Conservation (phyloP, 2,113 vertebrate genomes). For the Gymnocephalus cernua region DNA sequence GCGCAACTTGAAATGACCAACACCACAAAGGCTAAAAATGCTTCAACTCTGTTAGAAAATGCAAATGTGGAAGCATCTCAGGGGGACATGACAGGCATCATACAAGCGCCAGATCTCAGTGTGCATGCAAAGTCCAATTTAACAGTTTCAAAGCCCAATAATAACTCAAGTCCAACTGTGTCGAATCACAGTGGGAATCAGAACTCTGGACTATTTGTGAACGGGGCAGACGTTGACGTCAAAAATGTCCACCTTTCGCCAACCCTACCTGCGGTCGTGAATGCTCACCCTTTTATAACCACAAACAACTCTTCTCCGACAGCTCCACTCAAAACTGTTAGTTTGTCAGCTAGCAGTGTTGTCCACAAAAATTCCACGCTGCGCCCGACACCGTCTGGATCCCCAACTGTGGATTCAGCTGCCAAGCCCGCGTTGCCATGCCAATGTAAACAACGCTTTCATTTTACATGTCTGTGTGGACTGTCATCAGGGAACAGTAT, state of each 20-base stretch:
- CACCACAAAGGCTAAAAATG: conserved; percentile 9
- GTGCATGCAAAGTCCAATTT: neutral
- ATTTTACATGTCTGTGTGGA: conserved; percentile 84
- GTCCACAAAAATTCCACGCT: conserved; percentile 33
- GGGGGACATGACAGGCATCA: neutral
- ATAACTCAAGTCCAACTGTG: neutral
- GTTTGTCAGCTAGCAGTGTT: neutral
- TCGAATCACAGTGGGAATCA: conserved; percentile 18
- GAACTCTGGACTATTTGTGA: conserved; percentile 9
- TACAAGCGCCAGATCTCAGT: neutral
- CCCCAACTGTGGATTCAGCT: conserved; percentile 13
- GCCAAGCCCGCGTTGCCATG: conserved; percentile 64
- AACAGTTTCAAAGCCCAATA: neutral
- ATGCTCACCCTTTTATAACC: conserved; percentile 28
- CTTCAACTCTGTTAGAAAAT: neutral
- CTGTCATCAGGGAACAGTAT: conserved; percentile 87
- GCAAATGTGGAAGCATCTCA: neutral
- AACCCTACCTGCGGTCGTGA: neutral
- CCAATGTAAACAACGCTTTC: conserved; percentile 78
- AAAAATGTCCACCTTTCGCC: conserved; percentile 33
- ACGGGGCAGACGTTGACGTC: neutral
- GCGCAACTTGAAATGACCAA: neutral
- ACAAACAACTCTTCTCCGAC: conserved; percentile 39
- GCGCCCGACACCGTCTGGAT: conserved; percentile 19
- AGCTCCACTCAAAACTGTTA: neutral